Base-by-base conservation (phyloP, 2,797 vertebrate species). In the Craterocephalus amniculus region DNA sequence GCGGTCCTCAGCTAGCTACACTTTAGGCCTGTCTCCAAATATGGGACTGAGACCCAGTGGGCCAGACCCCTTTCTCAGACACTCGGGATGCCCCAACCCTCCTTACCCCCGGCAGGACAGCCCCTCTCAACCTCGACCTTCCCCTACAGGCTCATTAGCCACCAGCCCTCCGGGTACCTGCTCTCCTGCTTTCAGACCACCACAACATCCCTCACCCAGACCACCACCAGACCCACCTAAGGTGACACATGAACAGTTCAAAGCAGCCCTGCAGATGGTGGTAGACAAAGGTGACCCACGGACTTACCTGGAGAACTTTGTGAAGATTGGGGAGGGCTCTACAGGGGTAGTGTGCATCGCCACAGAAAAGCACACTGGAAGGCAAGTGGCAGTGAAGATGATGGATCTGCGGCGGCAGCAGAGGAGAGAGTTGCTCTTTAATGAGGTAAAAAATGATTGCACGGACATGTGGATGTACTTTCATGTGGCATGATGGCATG, bases 371-470 rank as follows among this genome's bases (percentile, higher is more conserved):
- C 97, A 98, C 91, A 97, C 96, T 0, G 98, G 98, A 58, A 92
- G 97, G 35, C 96, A 97, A 84, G 97, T 99, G 87, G 98, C 98
- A 0, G 97, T 99, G 83, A 99, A 99, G 89, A 99, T 98, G 97
- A 99, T 99, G 98, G 97, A 99, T 88, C 92, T 99, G 81, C 92
- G 97, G 68, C 96, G 96, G 89, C 98, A 99, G 89, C 98, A 99
- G 88, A 95, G 98, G 69, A 90, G 98, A 84, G 98, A 99, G 85
- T 91, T 99, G 79, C 97, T 99, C 26, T 99, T 99, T 81, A 99
- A 99, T 16, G 98, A 99, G 96, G 98, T 98, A 91, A 68, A 71
- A 57, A 70, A 55, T 32, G 70, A 7, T 8, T 22, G 6, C 27
- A 26, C 20, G 59, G 67, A 59, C n/a, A 67, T 59, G 26, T 32